phyloP scores from a whole-genome alignment of 1,140 invertebrate genomes.

The Leptinotarsa defecta region DNA sequence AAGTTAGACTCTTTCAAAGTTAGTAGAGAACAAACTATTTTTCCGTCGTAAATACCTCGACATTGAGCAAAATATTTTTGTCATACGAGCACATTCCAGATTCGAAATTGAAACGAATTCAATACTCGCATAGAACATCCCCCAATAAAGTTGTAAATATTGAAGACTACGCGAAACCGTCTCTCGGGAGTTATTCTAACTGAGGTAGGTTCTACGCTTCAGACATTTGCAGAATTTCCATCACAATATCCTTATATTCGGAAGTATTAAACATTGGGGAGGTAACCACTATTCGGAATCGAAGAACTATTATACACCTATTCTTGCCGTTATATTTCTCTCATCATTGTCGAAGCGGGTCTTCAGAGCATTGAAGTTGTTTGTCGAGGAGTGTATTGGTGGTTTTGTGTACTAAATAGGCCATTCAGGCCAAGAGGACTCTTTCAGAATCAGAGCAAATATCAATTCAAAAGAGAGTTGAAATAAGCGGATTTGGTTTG shows the following conservation, averaged over 20 bases:
- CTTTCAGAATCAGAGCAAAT: background rate
- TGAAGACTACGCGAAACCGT: slow-evolving; percentile 7
- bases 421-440: background rate
- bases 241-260: slow-evolving; percentile 22
- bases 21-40: too few relatives aligned
- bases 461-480: background rate
- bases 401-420: background rate
- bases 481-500: background rate
- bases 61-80: too few relatives aligned
- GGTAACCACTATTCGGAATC: background rate
- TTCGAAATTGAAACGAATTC: background rate
- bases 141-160: slow-evolving; percentile 10
- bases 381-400: background rate
- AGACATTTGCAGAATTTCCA: slow-evolving; percentile 15
- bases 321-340: slow-evolving; percentile 6
- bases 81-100: too few relatives aligned
- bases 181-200: background rate
- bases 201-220: slow-evolving; percentile 8
- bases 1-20: too few relatives aligned
- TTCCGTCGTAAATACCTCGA: too few relatives aligned
- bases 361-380: slow-evolving; percentile 9
- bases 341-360: slow-evolving; percentile 5
- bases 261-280: background rate
- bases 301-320: background rate
- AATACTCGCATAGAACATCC: background rate